A percentile compares a stretch with the other conserved stretches of the same genome.
Conservation (phyloP, 2,888 invertebrate species). For the Nysson spinosus region DNA sequence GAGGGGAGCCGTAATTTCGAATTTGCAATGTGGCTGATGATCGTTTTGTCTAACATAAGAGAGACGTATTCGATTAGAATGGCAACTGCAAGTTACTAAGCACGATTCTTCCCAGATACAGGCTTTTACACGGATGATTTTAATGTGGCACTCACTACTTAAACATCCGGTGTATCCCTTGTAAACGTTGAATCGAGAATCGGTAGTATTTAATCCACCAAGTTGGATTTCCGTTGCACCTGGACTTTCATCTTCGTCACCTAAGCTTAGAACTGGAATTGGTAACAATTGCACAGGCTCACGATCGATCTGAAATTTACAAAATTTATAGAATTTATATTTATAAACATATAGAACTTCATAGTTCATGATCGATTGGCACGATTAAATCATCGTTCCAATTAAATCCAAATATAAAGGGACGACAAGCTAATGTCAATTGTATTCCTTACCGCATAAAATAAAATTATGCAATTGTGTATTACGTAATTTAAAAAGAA, state of each 20-base stretch:
- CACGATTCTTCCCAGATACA: conserved; percentile 17
- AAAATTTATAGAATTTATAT: neutral
- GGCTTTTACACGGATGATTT: conserved; percentile 4
- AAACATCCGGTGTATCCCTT: conserved; percentile 93
- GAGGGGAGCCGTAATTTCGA: conserved; percentile 44
- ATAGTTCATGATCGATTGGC: too few species aligned
- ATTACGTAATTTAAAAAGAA: too few species aligned
- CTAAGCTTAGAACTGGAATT: conserved; percentile 84
- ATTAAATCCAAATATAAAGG: too few species aligned
- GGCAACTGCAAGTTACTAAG: conserved; percentile 6
- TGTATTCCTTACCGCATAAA: too few species aligned
- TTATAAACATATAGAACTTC: too few species aligned
- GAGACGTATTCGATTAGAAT: conserved; percentile 40
- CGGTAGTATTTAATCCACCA: conserved; percentile 91
- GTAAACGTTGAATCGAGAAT: conserved; percentile 88
- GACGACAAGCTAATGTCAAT: too few species aligned
- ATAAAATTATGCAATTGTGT: too few species aligned
- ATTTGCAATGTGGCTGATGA: conserved; percentile 41
- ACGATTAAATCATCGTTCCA: too few species aligned
- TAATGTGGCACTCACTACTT: conserved; percentile 84
- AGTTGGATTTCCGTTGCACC: conserved; percentile 90
- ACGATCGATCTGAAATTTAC: conserved; percentile 82
- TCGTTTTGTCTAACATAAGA: conserved; percentile 49
- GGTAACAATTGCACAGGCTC: conserved; percentile 85
- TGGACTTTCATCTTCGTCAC: conserved; percentile 78